Percentiles rank a stretch among this genome's conserved stretches.
Evolutionary conservation across 2,888 invertebrate genomes (phyloP).

Genomic region (Plusia festucae): DNA sequence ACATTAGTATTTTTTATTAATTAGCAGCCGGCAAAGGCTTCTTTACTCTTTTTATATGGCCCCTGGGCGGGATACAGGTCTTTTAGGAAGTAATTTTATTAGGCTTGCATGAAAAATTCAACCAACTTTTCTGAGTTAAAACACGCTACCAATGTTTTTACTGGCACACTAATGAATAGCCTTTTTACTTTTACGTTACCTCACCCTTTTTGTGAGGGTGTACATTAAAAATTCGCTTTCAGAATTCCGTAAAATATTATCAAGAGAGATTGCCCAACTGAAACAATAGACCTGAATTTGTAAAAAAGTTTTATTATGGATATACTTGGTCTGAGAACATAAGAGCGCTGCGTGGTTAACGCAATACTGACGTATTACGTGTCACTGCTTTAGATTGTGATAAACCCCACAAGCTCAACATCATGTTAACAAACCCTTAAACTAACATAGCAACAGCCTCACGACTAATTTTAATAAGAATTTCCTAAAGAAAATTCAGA

Average conservation of each 20-base stretch:
- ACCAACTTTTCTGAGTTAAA: conserved; percentile 53
- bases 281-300: conserved; percentile 15
- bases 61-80: conserved; percentile 33
- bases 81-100: conserved; percentile 54
- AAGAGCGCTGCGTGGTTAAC: neutral
- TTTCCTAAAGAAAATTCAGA: no score
- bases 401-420: no score
- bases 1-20: conserved; percentile 24
- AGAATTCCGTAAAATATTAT: conserved; percentile 15
- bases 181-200: conserved; percentile 46
- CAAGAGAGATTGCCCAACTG: conserved; percentile 8
- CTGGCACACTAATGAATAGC: conserved; percentile 59
- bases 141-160: conserved; percentile 54
- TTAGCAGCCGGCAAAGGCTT: conserved; percentile 31
- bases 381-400: neutral
- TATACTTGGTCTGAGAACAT: neutral
- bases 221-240: conserved; percentile 36
- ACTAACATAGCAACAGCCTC: no score
- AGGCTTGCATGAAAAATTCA: conserved; percentile 53
- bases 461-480: no score
- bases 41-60: conserved; percentile 24
- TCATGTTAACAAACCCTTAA: no score
- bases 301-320: neutral
- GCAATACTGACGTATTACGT: neutral
- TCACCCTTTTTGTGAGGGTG: conserved; percentile 21